Conservation (phyloP, 2,113 vertebrate species). For the Ciconia maguari region DNA sequence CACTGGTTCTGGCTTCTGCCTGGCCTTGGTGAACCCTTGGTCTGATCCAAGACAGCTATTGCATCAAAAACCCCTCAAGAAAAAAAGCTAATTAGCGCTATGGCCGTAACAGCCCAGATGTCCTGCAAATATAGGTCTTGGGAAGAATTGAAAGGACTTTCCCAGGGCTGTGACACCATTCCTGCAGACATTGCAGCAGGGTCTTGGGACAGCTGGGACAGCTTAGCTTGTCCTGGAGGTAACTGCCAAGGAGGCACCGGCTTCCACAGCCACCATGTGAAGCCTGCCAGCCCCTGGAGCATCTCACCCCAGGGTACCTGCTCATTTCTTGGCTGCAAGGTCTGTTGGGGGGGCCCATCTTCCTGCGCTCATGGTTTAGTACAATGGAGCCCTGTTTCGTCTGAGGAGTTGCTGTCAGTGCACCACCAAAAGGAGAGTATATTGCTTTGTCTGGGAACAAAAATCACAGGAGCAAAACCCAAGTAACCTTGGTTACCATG, state of each 20-base stretch:
- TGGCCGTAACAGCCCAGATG: rapidly evolving
- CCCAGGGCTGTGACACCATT: neutral
- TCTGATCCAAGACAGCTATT: neutral
- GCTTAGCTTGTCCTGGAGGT: neutral
- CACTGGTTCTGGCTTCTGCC: neutral
- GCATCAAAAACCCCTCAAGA: neutral
- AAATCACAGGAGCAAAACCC: neutral
- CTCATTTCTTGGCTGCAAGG: neutral
- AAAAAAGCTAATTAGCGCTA: neutral
- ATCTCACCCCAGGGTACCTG: neutral
- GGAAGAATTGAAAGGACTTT: neutral
- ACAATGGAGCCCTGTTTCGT: neutral
- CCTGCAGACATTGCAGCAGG: neutral
- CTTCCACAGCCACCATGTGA: neutral
- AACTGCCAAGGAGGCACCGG: neutral
- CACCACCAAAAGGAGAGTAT: neutral
- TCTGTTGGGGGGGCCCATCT: neutral
- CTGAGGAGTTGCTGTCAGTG: rapidly evolving
- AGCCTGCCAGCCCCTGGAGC: neutral
- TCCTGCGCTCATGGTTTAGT: rapidly evolving
- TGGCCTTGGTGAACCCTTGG: neutral
- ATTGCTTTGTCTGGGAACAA: neutral
- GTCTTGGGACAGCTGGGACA: neutral
- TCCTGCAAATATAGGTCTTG: neutral
- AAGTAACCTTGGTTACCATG: neutral